Conservation (phyloP, 2,113 vertebrate genomes). For the Nesoenas mayeri region DNA sequence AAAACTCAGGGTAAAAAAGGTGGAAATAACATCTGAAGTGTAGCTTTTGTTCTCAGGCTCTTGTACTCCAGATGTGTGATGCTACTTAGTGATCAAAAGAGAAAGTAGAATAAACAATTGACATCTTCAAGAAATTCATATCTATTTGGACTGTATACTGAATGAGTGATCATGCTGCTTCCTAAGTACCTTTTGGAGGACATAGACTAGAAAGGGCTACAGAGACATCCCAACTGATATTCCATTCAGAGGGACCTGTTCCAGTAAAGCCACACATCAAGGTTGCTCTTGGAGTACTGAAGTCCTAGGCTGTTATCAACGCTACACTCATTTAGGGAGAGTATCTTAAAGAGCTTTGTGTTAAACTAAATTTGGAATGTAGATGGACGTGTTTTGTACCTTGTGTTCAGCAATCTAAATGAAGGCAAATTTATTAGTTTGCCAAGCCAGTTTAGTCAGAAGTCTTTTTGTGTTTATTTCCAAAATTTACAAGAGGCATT, state of each 20-base stretch:
- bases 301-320: not conserved
- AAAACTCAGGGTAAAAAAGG: not conserved
- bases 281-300: not conserved
- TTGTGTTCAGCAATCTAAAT: not conserved
- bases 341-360: not conserved
- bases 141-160: conserved; percentile 18
- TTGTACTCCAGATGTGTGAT: conserved; percentile 42
- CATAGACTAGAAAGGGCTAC: not conserved
- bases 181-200: not conserved
- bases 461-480: not conserved
- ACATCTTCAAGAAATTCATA: conserved; percentile 12
- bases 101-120: conserved; percentile 19
- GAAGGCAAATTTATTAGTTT: not conserved
- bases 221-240: not conserved
- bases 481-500: not conserved
- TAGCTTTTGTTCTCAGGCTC: not conserved
- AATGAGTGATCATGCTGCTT: not conserved
- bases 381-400: not conserved
- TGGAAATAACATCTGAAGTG: conserved; percentile 7
- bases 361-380: not conserved
- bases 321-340: not conserved
- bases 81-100: conserved; percentile 41
- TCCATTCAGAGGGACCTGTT: not conserved
- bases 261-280: not conserved
- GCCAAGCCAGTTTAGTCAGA: not conserved